phyloP scores from a whole-genome alignment of 2,113 vertebrate genomes.

The Puffinus mauretanicus region DNA sequence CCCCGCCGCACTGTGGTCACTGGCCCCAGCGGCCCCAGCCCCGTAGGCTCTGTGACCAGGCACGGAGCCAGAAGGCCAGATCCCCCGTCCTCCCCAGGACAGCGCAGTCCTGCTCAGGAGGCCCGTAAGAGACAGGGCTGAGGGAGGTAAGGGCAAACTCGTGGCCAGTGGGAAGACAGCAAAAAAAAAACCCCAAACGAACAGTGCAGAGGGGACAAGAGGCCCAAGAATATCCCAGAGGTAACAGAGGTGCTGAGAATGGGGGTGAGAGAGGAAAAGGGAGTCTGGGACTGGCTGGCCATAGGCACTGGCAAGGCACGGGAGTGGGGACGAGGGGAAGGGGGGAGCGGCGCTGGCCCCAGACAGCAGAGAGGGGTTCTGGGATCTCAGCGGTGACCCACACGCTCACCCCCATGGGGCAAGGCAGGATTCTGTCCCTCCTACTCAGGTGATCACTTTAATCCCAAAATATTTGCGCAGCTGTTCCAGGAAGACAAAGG shows the following conservation, averaged over 20 bases:
- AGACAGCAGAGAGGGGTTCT: background rate
- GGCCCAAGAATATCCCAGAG: background rate
- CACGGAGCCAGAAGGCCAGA: background rate
- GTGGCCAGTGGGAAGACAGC: background rate
- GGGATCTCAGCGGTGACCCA: background rate
- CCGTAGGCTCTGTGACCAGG: background rate
- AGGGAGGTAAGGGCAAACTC: background rate
- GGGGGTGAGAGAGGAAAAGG: background rate
- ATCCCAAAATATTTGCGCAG: slow-evolving; percentile 86
- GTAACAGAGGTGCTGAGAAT: background rate
- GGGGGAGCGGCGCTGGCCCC: background rate
- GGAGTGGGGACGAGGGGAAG: background rate
- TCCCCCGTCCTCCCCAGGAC: background rate
- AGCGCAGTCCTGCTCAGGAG: background rate
- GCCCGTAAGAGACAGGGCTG: background rate
- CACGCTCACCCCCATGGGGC: background rate
- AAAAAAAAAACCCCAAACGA: background rate
- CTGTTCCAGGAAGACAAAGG: slow-evolving; percentile 89
- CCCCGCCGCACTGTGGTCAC: rapidly evolving
- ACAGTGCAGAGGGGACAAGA: background rate
- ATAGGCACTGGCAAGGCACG: slow-evolving; percentile 2
- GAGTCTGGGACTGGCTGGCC: background rate
- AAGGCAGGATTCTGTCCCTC: background rate
- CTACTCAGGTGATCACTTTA: slow-evolving; percentile 73
- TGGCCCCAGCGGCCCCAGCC: background rate